phyloP scores from a whole-genome alignment of 2,113 vertebrate species.

The Mungos mungo region DNA sequence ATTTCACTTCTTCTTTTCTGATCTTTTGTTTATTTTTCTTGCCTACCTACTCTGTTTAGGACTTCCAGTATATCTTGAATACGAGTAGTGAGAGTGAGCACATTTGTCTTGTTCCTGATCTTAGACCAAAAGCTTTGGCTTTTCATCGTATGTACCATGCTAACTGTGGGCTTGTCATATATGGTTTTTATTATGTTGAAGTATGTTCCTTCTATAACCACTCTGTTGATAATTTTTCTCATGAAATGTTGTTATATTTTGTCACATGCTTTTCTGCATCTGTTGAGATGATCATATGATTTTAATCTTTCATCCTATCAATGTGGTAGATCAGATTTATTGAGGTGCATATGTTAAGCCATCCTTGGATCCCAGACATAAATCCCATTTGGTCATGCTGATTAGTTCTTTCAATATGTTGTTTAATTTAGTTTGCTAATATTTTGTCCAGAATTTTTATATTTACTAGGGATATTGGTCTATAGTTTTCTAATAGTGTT shows the following conservation, averaged over 20 bases:
- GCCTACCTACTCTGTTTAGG: neutral
- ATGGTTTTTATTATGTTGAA: neutral
- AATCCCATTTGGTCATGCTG: neutral
- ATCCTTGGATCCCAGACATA: neutral
- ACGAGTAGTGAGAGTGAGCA: neutral
- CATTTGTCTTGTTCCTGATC: neutral
- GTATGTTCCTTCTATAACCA: neutral
- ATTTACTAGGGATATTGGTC: neutral
- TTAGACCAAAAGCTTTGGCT: neutral
- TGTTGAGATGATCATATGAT: neutral
- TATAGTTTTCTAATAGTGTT: neutral
- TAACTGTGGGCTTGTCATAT: neutral
- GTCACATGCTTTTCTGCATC: neutral
- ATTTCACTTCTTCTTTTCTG: neutral
- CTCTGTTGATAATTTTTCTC: neutral
- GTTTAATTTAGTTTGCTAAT: neutral
- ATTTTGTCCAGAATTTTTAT: neutral
- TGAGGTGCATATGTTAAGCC: neutral
- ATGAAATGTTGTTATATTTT: neutral
- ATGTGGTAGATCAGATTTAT: neutral
- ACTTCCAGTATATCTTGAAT: neutral
- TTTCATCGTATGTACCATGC: neutral
- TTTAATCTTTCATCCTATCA: neutral
- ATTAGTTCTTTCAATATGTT: neutral
- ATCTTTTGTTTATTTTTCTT: neutral